Base-by-base conservation (phyloP, 1,140 invertebrate species). In the Schlechtendalia chinensis region DNA sequence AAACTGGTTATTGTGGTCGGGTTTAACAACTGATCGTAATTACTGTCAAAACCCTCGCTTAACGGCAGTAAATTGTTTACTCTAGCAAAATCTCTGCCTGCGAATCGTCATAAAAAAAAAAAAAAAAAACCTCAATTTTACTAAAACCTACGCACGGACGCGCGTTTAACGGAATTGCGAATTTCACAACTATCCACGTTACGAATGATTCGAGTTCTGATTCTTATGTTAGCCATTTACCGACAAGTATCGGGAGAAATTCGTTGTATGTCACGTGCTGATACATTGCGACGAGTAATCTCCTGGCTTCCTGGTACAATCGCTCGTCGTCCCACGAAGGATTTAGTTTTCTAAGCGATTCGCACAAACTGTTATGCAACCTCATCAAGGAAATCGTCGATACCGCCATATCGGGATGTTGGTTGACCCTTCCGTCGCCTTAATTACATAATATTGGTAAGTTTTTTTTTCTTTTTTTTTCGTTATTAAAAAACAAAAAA, bases 261-360 rank as follows among this genome's bases (percentile, higher is more conserved):
- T 98, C 96, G 82, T 91, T 92, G 86, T 94, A 98, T 11, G 91
- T 91, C 24, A 98, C 93, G 82, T 94, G 91, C 85, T 98, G 96
- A 84, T 95, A 88, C 85, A 93, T 89, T 5, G 94, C 95, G 24
- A 93, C 91, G 1, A 96, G 87, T 71, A 97, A 93, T 82, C 90
- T 89, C 72, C 95, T 88, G 5, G 94, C 87, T 87, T 97, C 95
- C 84, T 92, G 89, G 85, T 93, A 96, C 0, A 95, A 82, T 47
- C 86, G 86, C 82, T 95, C 93, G 83, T 95, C 93, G 32, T 87
- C 85, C 90, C 93, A 94, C 0, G 5, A 86, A 0, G 92, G 90
- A 86, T 93, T 93, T 0, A 93, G 75, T 11, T 84, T 82, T 5
- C 84, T 82, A 11, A 97, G 84, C 50, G 87, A 85, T 1, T 86